These are phyloP conservation scores for Aphaenogaster ashmeadi DNA, from an alignment of 1,140 invertebrate genomes.

Conservation along the genomic window DNA sequence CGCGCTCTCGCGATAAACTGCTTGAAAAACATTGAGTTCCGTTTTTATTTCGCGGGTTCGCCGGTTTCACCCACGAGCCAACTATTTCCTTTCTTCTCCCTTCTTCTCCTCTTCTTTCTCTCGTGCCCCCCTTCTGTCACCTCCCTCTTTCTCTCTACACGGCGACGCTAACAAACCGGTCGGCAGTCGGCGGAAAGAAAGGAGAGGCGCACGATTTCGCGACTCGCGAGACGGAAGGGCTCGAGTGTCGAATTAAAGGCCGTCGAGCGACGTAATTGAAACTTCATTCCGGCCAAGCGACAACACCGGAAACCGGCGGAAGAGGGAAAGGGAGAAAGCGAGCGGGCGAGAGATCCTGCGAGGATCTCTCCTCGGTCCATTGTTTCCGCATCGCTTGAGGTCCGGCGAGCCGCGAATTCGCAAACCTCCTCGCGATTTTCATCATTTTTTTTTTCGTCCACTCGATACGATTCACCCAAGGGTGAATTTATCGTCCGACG, in stretches of 20 bases:
- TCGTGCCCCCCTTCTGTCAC: not conserved
- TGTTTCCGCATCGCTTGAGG: constrained; percentile 60
- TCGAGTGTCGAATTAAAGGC: constrained; percentile 66
- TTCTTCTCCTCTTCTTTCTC: not conserved
- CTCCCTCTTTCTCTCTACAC: constrained; percentile 21
- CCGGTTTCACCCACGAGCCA: constrained; percentile 36
- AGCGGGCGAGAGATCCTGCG: constrained; percentile 37
- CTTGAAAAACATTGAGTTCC: constrained; percentile 79
- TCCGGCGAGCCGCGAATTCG: constrained; percentile 59
- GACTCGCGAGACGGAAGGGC: constrained; percentile 18
- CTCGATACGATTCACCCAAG: constrained; percentile 15
- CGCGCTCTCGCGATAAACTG: constrained; percentile 79
- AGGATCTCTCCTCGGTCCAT: constrained; percentile 56
- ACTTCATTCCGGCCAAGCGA: constrained; percentile 72
- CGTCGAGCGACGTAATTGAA: constrained; percentile 76
- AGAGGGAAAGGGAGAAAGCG: not conserved
- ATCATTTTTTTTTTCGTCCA: not conserved
- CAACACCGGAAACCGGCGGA: constrained; percentile 66
- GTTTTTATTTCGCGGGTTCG: constrained; percentile 69
- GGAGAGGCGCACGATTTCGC: constrained; percentile 8
- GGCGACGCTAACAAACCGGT: constrained; percentile 16
- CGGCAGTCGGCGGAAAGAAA: not conserved
- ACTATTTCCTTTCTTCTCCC: constrained; percentile 35
- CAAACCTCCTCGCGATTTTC: constrained; percentile 27
- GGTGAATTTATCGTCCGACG: constrained; percentile 13